These are phyloP conservation scores for Drosophila lowei DNA, from an alignment of 1,140 invertebrate genomes.

Conservation along the genomic window DNA sequence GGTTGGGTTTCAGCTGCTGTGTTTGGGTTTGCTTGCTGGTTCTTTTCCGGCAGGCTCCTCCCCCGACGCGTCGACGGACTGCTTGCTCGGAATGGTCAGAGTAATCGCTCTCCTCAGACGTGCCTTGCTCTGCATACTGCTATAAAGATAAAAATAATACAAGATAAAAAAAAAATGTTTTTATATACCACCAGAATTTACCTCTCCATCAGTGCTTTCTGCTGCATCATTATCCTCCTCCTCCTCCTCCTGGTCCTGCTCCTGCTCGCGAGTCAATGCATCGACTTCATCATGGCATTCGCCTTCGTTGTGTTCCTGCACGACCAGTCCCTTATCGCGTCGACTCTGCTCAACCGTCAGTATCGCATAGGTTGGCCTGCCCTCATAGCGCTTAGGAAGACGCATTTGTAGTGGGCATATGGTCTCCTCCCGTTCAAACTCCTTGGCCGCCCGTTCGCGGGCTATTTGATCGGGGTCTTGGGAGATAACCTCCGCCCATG, in stretches of 20 bases:
- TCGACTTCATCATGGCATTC: slow-evolving; percentile 24
- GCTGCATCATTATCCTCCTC: slow-evolving; percentile 7
- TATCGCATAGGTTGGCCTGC: slow-evolving; percentile 81
- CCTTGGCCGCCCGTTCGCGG: slow-evolving; percentile 78
- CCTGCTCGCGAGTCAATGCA: slow-evolving; percentile 9
- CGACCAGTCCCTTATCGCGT: slow-evolving; percentile 58
- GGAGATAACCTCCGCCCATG: slow-evolving; percentile 78
- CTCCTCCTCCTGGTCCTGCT: slow-evolving; percentile 12
- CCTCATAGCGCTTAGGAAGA: slow-evolving; percentile 63
- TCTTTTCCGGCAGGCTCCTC: slow-evolving; percentile 8
- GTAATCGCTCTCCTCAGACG: slow-evolving; percentile 23
- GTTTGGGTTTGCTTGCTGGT: slow-evolving; percentile 41
- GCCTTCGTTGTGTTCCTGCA: slow-evolving; percentile 56
- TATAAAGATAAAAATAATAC: no score
- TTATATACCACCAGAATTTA: slow-evolving; percentile 3
- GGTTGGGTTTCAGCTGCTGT: slow-evolving; percentile 30
- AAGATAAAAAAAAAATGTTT: not conserved
- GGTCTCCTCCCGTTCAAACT: slow-evolving; percentile 79
- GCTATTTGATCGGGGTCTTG: slow-evolving; percentile 83
- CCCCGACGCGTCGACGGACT: slow-evolving; percentile 15
- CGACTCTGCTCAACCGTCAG: slow-evolving; percentile 67
- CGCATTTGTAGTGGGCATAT: slow-evolving; percentile 67
- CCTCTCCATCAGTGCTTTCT: slow-evolving; percentile 11
- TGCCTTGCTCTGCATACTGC: slow-evolving; percentile 19
- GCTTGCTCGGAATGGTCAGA: slow-evolving; percentile 14